Evolutionary conservation across 2,888 invertebrate genomes (phyloP), one percentile per base, ranked within the genome.

Genomic region (Polydrusus tereticollis): DNA sequence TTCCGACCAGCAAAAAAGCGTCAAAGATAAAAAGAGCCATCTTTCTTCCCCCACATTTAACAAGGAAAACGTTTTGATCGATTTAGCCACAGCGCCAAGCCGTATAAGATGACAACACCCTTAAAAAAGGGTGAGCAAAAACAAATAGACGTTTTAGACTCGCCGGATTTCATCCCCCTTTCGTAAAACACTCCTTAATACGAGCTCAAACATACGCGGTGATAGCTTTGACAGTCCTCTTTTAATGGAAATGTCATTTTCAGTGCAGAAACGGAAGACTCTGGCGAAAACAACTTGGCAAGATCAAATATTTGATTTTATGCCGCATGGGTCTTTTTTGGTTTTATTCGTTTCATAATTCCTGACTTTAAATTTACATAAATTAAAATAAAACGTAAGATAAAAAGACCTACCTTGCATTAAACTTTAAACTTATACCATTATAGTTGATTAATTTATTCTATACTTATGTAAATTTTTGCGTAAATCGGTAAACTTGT

Each of bases 51-150:
- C 58, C 64, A 43, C 72, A 72, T 72, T 72, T 72, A 72, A 72
- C 68, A 72, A 36, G 68, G 68, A 69, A 64, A 72, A 57, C 64
- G 64, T 72, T 72, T 68, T 72, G 72, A 72, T 72, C 72, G 72
- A 72, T 72, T 68, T 59, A 69, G 47, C 64, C 52, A 38, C 23
- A 18, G 58, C 64, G 62, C 58, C 43, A 45, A 72, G 63, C 50
- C 45, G 72, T 64, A 72, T 72, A 68, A 64, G 72, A 72, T 72
- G 72, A 68, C 72, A 69, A 72, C 72, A 72, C 68, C 64, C 72
- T 69, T 50, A 52, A 64, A 69, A 72, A 59, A 69, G 63, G 64
- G 38, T 57, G 68, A 59, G 69, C 64, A 69, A 68, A 72, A 72
- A 72, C 64, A 72, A 72, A 72, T 72, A 72, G 72, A 72, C 68